Conservation (phyloP, 2,113 vertebrate genomes). For the Echinops telfairi region DNA sequence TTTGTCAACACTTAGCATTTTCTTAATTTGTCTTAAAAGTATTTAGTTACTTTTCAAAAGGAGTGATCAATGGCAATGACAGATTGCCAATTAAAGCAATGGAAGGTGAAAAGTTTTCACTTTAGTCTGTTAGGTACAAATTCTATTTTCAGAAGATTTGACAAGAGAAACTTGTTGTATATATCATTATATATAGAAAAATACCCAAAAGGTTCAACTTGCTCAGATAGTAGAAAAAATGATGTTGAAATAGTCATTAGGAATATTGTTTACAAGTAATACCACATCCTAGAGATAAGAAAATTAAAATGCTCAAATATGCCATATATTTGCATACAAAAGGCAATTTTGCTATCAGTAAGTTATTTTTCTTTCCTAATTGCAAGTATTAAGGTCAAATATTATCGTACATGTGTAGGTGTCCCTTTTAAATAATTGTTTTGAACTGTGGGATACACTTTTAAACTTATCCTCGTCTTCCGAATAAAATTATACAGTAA, state of each 20-base stretch:
- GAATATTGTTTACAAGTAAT: constrained; percentile 13
- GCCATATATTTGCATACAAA: neutral
- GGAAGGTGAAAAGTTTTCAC: too few species aligned
- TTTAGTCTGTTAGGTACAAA: neutral
- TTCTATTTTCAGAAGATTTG: neutral
- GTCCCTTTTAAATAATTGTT: neutral
- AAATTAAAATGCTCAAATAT: constrained; percentile 24
- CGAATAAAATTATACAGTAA: neutral
- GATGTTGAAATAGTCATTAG: neutral
- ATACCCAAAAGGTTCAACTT: neutral
- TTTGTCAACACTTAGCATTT: too few species aligned
- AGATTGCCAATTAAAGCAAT: too few species aligned
- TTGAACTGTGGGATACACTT: neutral
- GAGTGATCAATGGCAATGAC: too few species aligned
- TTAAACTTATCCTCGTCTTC: neutral
- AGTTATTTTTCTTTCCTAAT: neutral
- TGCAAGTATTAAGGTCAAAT: neutral
- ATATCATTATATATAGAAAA: neutral
- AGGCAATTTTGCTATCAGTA: neutral
- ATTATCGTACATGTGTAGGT: neutral
- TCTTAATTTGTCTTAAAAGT: neutral
- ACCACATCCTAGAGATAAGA: neutral
- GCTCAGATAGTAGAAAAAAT: neutral
- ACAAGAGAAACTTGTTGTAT: neutral
- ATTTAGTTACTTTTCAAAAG: too few species aligned